These are phyloP conservation scores for Glaucomys volans DNA, from an alignment of 2,113 vertebrate genomes.

Conservation along the genomic window DNA sequence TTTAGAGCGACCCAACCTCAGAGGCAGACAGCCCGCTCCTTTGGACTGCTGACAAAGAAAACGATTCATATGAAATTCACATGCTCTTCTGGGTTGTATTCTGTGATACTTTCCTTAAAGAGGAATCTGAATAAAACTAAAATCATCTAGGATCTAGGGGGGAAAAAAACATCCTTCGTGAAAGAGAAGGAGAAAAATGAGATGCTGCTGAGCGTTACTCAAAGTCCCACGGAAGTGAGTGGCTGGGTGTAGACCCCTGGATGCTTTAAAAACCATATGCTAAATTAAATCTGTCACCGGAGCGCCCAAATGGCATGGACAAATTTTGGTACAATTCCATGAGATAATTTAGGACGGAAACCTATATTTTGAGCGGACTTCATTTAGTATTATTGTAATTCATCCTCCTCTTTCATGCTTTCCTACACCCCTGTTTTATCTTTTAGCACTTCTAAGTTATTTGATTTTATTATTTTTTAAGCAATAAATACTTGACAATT, in stretches of 20 bases:
- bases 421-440: neutral
- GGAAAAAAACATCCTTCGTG: neutral
- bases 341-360: neutral
- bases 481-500: constrained; percentile 11
- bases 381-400: neutral
- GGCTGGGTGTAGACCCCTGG: neutral
- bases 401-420: neutral
- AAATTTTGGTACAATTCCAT: neutral
- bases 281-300: neutral
- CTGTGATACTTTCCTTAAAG: neutral
- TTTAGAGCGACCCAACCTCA: constrained; percentile 52
- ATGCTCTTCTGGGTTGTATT: neutral
- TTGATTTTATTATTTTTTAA: constrained; percentile 43
- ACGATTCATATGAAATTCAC: constrained; percentile 63
- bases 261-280: neutral
- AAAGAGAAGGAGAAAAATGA: neutral
- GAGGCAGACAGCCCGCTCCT: neutral
- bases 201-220: neutral
- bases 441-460: neutral
- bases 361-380: constrained; percentile 12
- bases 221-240: neutral
- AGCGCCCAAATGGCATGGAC: neutral
- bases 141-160: neutral
- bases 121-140: constrained; percentile 1
- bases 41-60: constrained; percentile 53